Percentiles rank a stretch among this genome's conserved stretches.
Evolutionary conservation across 2,797 vertebrate genomes (phyloP).

Genomic region (Gymnoscopelus microlampas): DNA sequence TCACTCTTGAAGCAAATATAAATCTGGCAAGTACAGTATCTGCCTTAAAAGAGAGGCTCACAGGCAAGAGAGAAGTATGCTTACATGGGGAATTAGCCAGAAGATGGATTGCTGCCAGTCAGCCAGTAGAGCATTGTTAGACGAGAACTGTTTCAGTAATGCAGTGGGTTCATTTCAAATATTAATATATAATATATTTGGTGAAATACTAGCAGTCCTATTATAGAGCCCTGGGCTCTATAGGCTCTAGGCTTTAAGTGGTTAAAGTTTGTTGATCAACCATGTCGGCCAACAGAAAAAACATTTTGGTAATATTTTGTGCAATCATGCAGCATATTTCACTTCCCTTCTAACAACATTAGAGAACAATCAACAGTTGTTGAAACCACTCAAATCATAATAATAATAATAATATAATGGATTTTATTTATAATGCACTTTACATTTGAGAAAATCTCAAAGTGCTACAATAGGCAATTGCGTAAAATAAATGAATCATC

Average conservation of each 20-base stretch:
- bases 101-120: neutral
- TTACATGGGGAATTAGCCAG: neutral
- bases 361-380: too few species aligned
- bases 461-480: too few species aligned
- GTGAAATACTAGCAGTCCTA: too few species aligned
- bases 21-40: neutral
- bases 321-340: neutral
- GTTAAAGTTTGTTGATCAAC: too few species aligned
- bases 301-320: neutral
- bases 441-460: too few species aligned
- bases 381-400: too few species aligned
- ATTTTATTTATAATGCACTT: too few species aligned
- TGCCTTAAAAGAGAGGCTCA: neutral
- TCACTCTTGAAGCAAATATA: neutral
- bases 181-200: too few species aligned
- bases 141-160: neutral
- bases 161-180: neutral
- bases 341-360: neutral
- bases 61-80: neutral
- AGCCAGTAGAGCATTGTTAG: neutral
- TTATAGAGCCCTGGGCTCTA: too few species aligned
- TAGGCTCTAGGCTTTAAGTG: too few species aligned
- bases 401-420: too few species aligned
- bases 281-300: conserved; percentile 1
- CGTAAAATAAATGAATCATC: too few species aligned